A percentile compares a stretch with the other conserved stretches of the same genome.
phyloP scores from a whole-genome alignment of 1,140 invertebrate genomes.

The Tetraneura akinire region DNA sequence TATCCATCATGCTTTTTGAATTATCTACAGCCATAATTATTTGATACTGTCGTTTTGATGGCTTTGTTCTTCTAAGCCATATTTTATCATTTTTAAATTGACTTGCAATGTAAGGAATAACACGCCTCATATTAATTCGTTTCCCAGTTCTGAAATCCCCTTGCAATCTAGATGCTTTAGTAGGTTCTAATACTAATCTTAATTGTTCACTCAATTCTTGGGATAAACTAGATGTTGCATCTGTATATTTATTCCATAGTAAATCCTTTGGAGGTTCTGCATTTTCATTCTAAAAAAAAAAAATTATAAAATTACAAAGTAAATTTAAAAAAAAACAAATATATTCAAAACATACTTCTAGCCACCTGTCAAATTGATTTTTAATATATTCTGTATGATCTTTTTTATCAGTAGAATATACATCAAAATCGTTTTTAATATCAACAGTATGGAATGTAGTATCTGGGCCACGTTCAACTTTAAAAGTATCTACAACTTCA shows the following conservation, averaged over 20 bases:
- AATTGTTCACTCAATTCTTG: conserved; percentile 93
- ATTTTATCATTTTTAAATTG: conserved; percentile 99
- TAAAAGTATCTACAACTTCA: conserved; percentile 70
- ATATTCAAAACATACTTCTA: conserved; percentile 55
- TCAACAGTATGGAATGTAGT: conserved; percentile 70
- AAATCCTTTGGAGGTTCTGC: conserved; percentile 31
- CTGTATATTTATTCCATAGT: conserved; percentile 65
- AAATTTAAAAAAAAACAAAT: neutral
- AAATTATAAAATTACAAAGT: neutral
- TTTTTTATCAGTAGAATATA: conserved; percentile 35
- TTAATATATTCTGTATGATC: conserved; percentile 58
- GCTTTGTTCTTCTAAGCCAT: conserved; percentile 94
- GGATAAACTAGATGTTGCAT: conserved; percentile 70
- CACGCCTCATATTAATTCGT: conserved; percentile 96
- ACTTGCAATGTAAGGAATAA: conserved; percentile 97
- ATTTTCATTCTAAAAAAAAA: conserved; percentile 30
- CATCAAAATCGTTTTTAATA: conserved; percentile 50
- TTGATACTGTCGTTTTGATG: conserved; percentile 94
- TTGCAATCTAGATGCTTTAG: conserved; percentile 84
- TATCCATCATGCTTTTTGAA: conserved; percentile 90
- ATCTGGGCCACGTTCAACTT: conserved; percentile 69
- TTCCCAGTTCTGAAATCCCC: conserved; percentile 97
- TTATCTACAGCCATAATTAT: conserved; percentile 97
- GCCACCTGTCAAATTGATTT: conserved; percentile 64
- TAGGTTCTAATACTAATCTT: conserved; percentile 91